These are phyloP conservation scores for Adelosebastes latens DNA, from an alignment of 2,797 vertebrate genomes.

Conservation along the genomic window DNA sequence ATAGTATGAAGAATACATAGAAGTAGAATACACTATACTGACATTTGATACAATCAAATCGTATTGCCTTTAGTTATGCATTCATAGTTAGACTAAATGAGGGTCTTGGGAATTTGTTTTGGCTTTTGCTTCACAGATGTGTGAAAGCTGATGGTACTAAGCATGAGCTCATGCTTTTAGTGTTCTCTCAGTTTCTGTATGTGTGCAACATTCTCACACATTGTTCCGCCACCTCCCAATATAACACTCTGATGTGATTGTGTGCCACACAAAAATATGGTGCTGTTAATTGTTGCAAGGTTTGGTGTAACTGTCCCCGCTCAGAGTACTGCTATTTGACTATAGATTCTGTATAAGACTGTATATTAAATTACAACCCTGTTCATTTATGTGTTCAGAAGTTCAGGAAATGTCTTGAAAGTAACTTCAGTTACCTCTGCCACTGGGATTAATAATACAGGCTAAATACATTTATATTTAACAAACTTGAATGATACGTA, in stretches of 20 bases:
- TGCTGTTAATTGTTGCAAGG: slow-evolving; percentile 26
- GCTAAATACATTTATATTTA: not conserved
- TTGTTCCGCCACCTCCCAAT: slow-evolving; percentile 40
- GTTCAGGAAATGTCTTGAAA: not conserved
- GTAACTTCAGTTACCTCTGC: not conserved
- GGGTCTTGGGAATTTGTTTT: not conserved
- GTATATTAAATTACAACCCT: not conserved
- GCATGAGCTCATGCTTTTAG: not conserved
- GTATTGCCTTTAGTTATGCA: not conserved
- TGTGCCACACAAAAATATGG: slow-evolving; percentile 17
- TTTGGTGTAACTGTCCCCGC: not conserved
- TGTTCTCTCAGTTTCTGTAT: slow-evolving; percentile 19
- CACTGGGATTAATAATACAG: not conserved
- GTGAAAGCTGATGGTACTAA: not conserved
- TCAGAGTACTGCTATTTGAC: not conserved
- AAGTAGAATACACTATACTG: too few relatives aligned
- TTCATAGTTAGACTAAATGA: not conserved
- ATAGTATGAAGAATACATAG: not conserved
- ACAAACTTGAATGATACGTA: not conserved
- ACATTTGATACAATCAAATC: not conserved
- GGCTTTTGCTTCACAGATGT: not conserved
- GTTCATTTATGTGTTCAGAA: not conserved
- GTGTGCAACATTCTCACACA: slow-evolving; percentile 41
- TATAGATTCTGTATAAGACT: not conserved
- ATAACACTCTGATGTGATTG: slow-evolving; percentile 21